Conservation (phyloP, 2,113 vertebrate genomes). For the Centrocercus urophasianus region DNA sequence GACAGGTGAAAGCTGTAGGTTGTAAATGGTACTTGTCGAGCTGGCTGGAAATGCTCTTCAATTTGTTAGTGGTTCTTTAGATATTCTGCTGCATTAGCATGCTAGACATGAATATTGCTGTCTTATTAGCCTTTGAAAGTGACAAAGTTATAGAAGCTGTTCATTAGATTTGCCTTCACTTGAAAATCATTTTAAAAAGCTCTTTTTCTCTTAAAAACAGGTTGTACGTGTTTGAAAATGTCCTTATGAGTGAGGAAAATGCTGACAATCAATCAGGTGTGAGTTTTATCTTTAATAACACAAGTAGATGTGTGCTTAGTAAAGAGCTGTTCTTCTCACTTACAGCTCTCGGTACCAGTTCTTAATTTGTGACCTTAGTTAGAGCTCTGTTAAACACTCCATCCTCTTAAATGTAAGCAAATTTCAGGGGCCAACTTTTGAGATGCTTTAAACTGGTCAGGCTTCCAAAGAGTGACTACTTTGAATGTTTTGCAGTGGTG, state of each 20-base stretch:
- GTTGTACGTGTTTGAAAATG: not conserved
- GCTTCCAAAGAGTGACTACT: not conserved
- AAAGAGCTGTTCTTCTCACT: not conserved
- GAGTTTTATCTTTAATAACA: not conserved
- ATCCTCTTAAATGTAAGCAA: not conserved
- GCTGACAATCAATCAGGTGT: not conserved
- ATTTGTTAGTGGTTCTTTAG: not conserved
- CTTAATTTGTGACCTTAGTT: not conserved
- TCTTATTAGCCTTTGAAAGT: constrained; percentile 19
- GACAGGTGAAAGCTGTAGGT: accelerated
- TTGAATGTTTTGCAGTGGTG: too few species aligned
- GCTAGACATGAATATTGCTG: not conserved
- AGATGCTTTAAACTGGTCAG: not conserved
- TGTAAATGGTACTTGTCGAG: not conserved
- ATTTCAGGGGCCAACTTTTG: too few species aligned
- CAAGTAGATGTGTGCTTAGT: not conserved
- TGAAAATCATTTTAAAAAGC: constrained; percentile 43
- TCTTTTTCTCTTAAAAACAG: not conserved
- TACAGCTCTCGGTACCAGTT: not conserved
- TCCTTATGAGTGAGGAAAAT: constrained; percentile 2
- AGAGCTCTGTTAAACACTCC: not conserved
- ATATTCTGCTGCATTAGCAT: not conserved
- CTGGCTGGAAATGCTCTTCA: not conserved
- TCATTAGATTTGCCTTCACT: not conserved
- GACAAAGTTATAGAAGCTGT: not conserved